These are phyloP conservation scores for Ataeniobius toweri DNA, from an alignment of 2,797 vertebrate genomes.

Conservation along the genomic window DNA sequence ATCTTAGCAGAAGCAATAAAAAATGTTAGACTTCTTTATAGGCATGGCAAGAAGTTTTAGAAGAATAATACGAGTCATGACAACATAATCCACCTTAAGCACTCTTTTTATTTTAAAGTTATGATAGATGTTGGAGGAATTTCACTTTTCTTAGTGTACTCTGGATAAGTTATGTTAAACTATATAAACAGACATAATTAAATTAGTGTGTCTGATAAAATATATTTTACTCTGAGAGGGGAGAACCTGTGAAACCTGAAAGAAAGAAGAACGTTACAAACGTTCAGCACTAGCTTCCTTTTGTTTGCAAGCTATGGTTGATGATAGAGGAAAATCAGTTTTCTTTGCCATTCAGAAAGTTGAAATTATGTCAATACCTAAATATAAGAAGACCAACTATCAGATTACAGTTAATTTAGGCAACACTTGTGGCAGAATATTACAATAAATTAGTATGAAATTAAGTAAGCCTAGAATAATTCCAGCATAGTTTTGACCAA, in stretches of 20 bases:
- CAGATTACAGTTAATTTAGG: not conserved
- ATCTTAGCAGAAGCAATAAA: not conserved
- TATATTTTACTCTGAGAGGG: not conserved
- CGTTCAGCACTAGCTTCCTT: too few species aligned
- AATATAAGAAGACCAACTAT: not conserved
- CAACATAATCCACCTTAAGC: not conserved
- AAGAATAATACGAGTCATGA: not conserved
- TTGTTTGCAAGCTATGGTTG: too few species aligned
- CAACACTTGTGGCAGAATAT: not conserved
- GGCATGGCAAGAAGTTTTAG: not conserved
- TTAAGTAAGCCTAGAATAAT: not conserved
- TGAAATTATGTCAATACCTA: not conserved
- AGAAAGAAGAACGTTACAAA: too few species aligned
- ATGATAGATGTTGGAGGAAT: not conserved
- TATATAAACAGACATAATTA: not conserved
- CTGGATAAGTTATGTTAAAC: not conserved
- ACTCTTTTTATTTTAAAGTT: not conserved
- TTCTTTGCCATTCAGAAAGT: not conserved
- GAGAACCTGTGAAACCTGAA: not conserved
- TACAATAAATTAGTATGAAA: not conserved
- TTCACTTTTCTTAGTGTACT: not conserved
- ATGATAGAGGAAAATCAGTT: not conserved
- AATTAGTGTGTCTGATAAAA: not conserved
- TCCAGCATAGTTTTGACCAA: slow-evolving; percentile 8
- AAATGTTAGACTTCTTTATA: not conserved